Conservation (phyloP, 2,113 vertebrate genomes). For the Pedetes capensis region DNA sequence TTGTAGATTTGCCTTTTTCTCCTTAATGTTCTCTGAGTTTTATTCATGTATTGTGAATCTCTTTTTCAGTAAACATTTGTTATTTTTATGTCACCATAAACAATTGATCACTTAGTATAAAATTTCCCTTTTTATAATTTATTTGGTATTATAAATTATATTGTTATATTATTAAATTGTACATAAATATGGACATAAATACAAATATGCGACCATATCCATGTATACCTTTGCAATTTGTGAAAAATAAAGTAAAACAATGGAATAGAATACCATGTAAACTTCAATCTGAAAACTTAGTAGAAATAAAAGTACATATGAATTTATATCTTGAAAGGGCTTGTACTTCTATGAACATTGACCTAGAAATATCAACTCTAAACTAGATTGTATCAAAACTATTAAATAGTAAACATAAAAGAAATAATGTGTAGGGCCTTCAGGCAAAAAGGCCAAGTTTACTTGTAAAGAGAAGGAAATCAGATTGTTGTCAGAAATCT, state of each 20-base stretch:
- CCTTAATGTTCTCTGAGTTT: neutral
- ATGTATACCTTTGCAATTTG: too few relatives aligned
- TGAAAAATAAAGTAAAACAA: neutral
- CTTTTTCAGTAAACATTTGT: neutral
- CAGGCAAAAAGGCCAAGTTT: neutral
- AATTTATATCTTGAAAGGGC: neutral
- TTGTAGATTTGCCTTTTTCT: neutral
- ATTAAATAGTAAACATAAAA: neutral
- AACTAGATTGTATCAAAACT: neutral
- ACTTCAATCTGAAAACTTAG: neutral
- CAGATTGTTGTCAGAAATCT: neutral
- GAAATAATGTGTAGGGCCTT: neutral
- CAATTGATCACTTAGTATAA: too few relatives aligned
- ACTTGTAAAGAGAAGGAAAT: neutral
- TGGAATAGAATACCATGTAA: neutral
- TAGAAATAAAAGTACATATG: neutral
- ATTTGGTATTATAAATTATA: neutral
- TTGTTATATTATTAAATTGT: too few relatives aligned
- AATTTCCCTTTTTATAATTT: too few relatives aligned
- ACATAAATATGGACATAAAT: neutral
- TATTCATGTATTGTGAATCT: neutral
- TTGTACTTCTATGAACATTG: neutral
- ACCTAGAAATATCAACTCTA: neutral
- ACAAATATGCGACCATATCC: too few relatives aligned
- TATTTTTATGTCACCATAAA: neutral